A percentile compares a stretch with the other conserved stretches of the same genome.
Evolutionary conservation across 2,797 vertebrate species (phyloP).

Genomic region (Hylomyscus alleni): DNA sequence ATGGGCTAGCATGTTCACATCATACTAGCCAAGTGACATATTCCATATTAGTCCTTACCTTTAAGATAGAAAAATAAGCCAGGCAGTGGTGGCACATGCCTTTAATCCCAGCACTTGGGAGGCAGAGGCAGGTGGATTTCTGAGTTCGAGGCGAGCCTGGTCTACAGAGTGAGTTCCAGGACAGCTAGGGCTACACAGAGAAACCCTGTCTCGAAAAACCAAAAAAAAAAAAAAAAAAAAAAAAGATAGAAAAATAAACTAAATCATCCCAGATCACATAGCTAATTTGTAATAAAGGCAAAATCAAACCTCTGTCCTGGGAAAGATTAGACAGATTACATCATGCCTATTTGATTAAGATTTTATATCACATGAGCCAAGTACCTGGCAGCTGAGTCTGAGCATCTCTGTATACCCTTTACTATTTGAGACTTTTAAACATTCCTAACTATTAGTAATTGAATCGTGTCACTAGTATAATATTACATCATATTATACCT

Average conservation of each 20-base stretch:
- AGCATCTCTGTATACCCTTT: conserved; percentile 20
- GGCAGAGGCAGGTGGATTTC: too few relatives aligned
- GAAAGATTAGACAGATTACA: background rate
- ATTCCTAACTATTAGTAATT: conserved; percentile 32
- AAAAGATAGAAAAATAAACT: conserved; percentile 12
- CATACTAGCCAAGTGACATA: background rate
- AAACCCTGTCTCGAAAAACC: too few relatives aligned
- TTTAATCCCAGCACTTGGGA: too few relatives aligned
- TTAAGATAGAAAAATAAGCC: conserved; percentile 16
- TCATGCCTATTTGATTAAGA: conserved; percentile 43
- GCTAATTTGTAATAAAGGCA: conserved; percentile 57
- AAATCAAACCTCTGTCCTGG: conserved; percentile 24
- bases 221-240: too few relatives aligned
- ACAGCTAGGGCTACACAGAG: too few relatives aligned
- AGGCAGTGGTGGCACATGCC: too few relatives aligned
- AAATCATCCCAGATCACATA: conserved; percentile 9
- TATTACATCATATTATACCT: background rate
- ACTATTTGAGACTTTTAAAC: background rate
- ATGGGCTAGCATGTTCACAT: conserved; percentile 3
- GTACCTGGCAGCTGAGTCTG: background rate
- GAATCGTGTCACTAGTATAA: background rate
- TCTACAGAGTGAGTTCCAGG: too few relatives aligned
- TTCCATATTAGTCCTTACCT: background rate
- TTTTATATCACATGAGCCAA: background rate
- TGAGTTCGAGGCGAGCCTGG: too few relatives aligned